Evolutionary conservation across 2,888 invertebrate species (phyloP), one percentile per base, ranked within the genome.

Genomic region (Melinaea menophilus): DNA sequence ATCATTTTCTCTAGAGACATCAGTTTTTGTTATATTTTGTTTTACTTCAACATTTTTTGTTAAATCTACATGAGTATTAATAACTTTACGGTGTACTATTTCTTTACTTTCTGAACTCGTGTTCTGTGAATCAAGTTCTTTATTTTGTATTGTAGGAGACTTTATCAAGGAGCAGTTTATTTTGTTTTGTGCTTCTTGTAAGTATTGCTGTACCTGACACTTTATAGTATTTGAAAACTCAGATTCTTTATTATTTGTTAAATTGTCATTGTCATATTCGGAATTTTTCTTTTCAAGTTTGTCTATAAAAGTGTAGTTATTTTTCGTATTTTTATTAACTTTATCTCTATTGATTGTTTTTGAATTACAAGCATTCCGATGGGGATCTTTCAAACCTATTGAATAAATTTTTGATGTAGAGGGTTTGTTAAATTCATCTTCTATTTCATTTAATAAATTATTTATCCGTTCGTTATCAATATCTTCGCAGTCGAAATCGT

Each of bases 171-270:
- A 61, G 55, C 13, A 71, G 56, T 77, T 69, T 9, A 37, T 47
- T 9, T 64, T 70, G 55, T 63, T 62, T 46, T 74, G 63, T 55
- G 76, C 72, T 59, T 77, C 76, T 61, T 75, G 66, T 61, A 90
- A 74, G 70, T 79, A 89, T 61, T 79, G 76, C 47, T 83, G 76
- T 57, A 89, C 73, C 33, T 83, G 73, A 45, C 51, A 62, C 79
- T 82, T 87, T n/a, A 88, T 80, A 7, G 82, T 69, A 34, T 82
- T 76, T 5, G 84, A 78, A 75, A 90, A 88, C 41, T 78, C 80
- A 69, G 35, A 67, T 55, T 71, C 64, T 54, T 69, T 72, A 48
- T 72, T 65, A 56, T 67, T 69, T 34, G 68, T 62, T 56, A n/a
- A 48, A 47, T 68, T 67, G 7, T 73, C 73, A 34, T 79, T 74